These are phyloP conservation scores for Orientallactaga bullata DNA, from an alignment of 2,113 vertebrate genomes.

Conservation along the genomic window DNA sequence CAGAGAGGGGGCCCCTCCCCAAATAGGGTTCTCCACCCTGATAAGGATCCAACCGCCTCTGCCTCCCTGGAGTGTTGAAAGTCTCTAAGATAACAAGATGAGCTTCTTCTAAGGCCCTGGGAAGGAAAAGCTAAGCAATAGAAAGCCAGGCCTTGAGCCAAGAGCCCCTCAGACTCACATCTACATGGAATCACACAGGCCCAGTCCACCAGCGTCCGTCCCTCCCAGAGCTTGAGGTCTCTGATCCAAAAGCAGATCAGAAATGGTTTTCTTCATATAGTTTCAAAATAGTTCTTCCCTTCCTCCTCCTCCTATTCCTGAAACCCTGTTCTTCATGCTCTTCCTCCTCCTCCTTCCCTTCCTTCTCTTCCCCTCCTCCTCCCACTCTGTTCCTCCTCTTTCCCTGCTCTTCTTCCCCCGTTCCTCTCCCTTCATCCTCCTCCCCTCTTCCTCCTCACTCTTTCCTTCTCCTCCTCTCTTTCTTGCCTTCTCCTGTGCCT, in stretches of 20 bases:
- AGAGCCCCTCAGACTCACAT: slow-evolving; percentile 14
- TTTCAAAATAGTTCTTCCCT: too few species aligned
- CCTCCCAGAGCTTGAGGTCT: background rate
- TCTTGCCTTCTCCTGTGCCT: too few species aligned
- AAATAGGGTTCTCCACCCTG: slow-evolving; percentile 39
- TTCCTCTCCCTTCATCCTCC: too few species aligned
- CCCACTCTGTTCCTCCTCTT: too few species aligned
- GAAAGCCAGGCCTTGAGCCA: background rate
- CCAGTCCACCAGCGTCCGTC: background rate
- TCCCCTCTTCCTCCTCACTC: background rate
- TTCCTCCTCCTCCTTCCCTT: too few species aligned
- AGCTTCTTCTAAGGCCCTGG: slow-evolving; percentile 58
- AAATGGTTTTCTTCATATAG: background rate
- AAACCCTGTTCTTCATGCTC: too few species aligned
- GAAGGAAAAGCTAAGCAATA: slow-evolving; percentile 60
- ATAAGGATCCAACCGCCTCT: slow-evolving; percentile 70
- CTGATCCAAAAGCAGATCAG: background rate
- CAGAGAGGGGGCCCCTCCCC: background rate
- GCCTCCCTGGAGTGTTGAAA: slow-evolving; percentile 68
- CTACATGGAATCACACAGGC: background rate
- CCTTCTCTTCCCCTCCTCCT: too few species aligned
- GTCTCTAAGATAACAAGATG: slow-evolving; percentile 60
- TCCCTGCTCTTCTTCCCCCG: background rate
- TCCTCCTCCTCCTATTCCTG: too few species aligned
- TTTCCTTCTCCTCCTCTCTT: background rate